phyloP scores from a whole-genome alignment of 2,888 invertebrate genomes.

The Xestia rhomboidea region DNA sequence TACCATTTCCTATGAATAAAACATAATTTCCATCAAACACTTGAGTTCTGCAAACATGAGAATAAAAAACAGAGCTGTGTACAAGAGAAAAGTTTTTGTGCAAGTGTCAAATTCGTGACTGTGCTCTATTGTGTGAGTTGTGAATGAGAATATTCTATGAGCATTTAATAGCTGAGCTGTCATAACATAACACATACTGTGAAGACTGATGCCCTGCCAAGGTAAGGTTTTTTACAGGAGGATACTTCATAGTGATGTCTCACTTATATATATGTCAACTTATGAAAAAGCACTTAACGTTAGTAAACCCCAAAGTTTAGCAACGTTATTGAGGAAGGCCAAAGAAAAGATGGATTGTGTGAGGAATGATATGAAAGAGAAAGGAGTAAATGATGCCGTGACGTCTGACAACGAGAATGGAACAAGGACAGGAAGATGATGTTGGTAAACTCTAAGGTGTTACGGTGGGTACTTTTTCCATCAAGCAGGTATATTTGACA shows the following conservation, averaged over 20 bases:
- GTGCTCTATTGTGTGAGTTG: conserved; percentile 28
- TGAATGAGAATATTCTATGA: conserved; percentile 39
- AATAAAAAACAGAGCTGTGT: conserved; percentile 30
- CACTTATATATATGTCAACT: not conserved
- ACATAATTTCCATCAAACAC: not conserved
- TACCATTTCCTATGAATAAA: conserved; percentile 7
- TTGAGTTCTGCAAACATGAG: conserved; percentile 8
- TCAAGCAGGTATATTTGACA: not conserved
- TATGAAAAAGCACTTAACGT: not conserved
- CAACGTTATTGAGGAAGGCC: too few species aligned
- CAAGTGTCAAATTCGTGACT: conserved; percentile 33
- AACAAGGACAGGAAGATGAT: too few species aligned
- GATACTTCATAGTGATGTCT: not conserved
- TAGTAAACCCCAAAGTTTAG: too few species aligned
- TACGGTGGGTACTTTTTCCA: not conserved
- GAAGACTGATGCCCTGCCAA: not conserved
- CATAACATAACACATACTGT: conserved; percentile 8
- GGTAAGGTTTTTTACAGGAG: not conserved
- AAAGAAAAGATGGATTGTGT: too few species aligned
- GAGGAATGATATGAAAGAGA: too few species aligned
- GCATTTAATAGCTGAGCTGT: conserved; percentile 12
- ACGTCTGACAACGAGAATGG: too few species aligned
- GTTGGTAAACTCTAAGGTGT: not conserved
- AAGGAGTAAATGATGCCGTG: too few species aligned
- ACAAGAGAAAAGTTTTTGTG: conserved; percentile 32